These are phyloP conservation scores for Dasypolia templi DNA, from an alignment of 2,888 invertebrate species.

Conservation along the genomic window DNA sequence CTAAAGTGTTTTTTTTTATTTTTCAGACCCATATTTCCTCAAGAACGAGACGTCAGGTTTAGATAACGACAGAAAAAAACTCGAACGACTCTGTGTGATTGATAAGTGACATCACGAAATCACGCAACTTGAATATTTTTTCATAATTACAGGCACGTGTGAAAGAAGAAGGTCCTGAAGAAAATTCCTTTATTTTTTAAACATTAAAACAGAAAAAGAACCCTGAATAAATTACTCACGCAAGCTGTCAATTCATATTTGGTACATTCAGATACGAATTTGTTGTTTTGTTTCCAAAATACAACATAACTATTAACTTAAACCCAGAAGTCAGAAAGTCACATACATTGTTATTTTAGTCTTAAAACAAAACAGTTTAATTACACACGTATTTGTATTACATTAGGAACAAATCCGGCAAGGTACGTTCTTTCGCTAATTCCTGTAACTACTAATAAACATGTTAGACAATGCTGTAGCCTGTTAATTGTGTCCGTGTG, in stretches of 20 bases:
- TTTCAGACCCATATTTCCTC: background rate
- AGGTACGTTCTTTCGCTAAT: conserved; percentile 49
- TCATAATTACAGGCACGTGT: background rate
- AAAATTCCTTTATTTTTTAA: background rate
- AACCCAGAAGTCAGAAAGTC: background rate
- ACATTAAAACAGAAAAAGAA: background rate
- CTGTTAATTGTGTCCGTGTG: conserved; percentile 80
- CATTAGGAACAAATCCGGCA: conserved; percentile 53
- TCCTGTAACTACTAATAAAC: conserved; percentile 62
- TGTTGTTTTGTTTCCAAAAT: background rate
- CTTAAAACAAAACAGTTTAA: conserved; percentile 30
- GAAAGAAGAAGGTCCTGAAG: background rate
- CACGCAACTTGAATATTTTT: background rate
- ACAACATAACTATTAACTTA: background rate
- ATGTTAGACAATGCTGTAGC: conserved; percentile 69
- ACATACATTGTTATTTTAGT: conserved; percentile 15
- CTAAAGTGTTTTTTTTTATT: background rate
- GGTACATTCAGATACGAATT: background rate
- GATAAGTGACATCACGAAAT: background rate
- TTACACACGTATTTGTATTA: conserved; percentile 55
- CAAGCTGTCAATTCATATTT: background rate
- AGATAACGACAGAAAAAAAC: background rate
- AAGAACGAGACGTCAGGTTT: background rate
- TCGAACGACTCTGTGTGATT: background rate
- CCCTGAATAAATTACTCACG: background rate